Conservation (phyloP, 2,113 vertebrate species). For the Sialia sialis region DNA sequence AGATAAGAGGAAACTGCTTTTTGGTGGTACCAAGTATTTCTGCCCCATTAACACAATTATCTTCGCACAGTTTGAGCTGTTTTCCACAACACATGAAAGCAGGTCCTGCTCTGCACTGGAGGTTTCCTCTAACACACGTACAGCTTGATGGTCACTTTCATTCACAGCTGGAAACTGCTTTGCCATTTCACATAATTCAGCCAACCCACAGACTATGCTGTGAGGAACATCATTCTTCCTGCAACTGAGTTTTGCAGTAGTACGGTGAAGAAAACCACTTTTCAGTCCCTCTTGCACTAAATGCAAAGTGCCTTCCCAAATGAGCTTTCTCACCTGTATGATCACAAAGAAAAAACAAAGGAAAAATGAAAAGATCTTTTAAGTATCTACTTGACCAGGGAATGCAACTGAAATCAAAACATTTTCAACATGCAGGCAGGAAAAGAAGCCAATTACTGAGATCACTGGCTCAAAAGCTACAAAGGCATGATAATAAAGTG, state of each 20-base stretch:
- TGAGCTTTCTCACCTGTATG: slow-evolving; percentile 78
- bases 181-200: slow-evolving; percentile 90
- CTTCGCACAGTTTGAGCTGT: slow-evolving; percentile 61
- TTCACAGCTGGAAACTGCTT: slow-evolving; percentile 76
- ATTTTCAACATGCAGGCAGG: not conserved
- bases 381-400: not conserved
- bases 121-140: slow-evolving; percentile 51
- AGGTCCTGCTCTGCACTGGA: slow-evolving; percentile 74
- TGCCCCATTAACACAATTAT: slow-evolving; percentile 83
- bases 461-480: not conserved
- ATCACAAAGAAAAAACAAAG: not conserved
- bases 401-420: not conserved
- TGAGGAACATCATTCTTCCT: slow-evolving; percentile 1
- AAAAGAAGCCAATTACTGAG: not conserved
- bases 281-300: slow-evolving; percentile 78
- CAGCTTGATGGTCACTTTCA: slow-evolving; percentile 21
- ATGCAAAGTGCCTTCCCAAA: slow-evolving; percentile 78
- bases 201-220: slow-evolving; percentile 68
- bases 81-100: slow-evolving; percentile 80
- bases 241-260: not conserved
- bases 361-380: not conserved
- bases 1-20: slow-evolving; percentile 88
- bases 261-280: slow-evolving; percentile 73
- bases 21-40: slow-evolving; percentile 86
- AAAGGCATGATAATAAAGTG: not conserved